phyloP scores from a whole-genome alignment of 2,113 vertebrate genomes.

The Dicaeum eximium region DNA sequence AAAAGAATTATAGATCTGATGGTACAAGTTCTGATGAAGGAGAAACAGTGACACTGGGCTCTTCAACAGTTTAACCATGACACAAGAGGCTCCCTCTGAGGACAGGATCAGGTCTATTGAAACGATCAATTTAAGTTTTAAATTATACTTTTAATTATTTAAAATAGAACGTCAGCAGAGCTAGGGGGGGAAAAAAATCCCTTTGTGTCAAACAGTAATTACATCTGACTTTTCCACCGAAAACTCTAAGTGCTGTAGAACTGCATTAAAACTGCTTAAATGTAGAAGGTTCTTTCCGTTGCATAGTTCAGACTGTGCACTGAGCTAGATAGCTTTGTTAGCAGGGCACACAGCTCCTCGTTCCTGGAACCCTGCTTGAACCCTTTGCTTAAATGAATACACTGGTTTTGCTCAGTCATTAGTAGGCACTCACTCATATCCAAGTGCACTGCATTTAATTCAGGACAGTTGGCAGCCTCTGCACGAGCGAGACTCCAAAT shows the following conservation, averaged over 20 bases:
- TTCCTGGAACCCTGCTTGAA: conserved; percentile 41
- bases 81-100: conserved; percentile 9
- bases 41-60: conserved; percentile 5
- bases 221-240: conserved; percentile 21
- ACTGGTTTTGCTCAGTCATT: conserved; percentile 57
- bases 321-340: conserved; percentile 59
- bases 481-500: conserved; percentile 62
- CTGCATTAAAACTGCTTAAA: conserved; percentile 32
- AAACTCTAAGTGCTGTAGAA: not conserved
- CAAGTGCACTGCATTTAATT: conserved; percentile 38
- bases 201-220: conserved; percentile 56
- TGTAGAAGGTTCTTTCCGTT: conserved; percentile 31
- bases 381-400: conserved; percentile 37
- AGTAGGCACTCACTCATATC: conserved; percentile 45
- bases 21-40: conserved; percentile 44
- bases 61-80: conserved; percentile 1
- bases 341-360: not conserved
- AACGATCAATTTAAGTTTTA: conserved; percentile 10
- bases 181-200: not conserved
- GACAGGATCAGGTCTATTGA: not conserved
- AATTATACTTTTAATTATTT: conserved; percentile 54
- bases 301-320: conserved; percentile 2
- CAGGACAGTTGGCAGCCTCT: conserved; percentile 68
- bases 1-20: conserved; percentile 41
- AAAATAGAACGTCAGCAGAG: not conserved